Evolutionary conservation across 2,113 vertebrate genomes (phyloP).

Genomic region (Petrocephalus microphthalmus): DNA sequence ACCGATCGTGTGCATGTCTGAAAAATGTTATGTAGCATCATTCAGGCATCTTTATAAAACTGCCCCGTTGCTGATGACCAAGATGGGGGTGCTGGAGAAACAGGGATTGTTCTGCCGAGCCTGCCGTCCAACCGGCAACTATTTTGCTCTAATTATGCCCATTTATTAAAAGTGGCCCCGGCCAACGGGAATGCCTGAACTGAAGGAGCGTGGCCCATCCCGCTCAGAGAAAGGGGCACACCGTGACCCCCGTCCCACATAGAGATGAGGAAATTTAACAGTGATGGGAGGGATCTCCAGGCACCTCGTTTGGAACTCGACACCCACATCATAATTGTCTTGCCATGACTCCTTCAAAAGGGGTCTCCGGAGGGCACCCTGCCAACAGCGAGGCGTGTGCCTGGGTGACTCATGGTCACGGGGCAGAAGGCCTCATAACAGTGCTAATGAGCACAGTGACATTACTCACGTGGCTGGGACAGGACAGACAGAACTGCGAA

Average conservation of each 20-base stretch:
- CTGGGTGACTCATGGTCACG: conserved; percentile 1
- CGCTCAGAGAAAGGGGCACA: not conserved
- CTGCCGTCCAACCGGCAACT: not conserved
- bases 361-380: not conserved
- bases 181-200: not conserved
- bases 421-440: not conserved
- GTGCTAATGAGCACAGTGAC: not conserved
- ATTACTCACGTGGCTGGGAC: not conserved
- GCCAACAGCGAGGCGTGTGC: not conserved
- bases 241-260: not conserved
- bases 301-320: not conserved
- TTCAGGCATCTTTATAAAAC: not conserved
- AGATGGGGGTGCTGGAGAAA: not conserved
- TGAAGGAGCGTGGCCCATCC: not conserved
- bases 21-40: not conserved
- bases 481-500: not conserved
- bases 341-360: not conserved
- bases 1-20: not conserved
- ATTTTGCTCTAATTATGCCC: not conserved
- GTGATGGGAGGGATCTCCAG: conserved; percentile 13
- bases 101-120: not conserved
- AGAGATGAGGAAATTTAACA: conserved; percentile 11
- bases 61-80: not conserved
- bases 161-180: not conserved
- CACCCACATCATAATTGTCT: conserved; percentile 29